Base-by-base conservation (phyloP, 2,888 invertebrate species). In the Mellilla xanthometata region DNA sequence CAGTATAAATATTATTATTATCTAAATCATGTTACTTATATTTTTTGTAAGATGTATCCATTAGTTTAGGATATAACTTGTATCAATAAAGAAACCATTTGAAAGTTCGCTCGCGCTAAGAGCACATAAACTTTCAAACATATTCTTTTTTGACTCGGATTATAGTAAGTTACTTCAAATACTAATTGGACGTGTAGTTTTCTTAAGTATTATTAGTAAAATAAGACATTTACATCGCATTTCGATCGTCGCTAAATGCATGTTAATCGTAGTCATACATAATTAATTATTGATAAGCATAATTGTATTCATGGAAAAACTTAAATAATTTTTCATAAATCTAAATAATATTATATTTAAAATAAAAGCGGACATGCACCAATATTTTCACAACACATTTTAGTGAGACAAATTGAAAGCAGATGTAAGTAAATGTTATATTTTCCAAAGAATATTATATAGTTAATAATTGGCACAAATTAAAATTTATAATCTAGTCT, bases 41-140 rank as follows among this genome's bases (percentile, higher is more conserved):
- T 79, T 78, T n/a, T 78, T 79, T 76, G 60, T 80, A 79, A 64
- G 49, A 60, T 60, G 55, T 72, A 68, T 69, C 61, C 65, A 67
- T 62, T 68, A 75, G 62, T 39, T n/a, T n/a, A 24, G 24, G 4
- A 24, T 24, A n/a, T 24, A 24, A 24, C 6, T 19, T 19, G 19
- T 19, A 19, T n/a, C n/a, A n/a, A n/a, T n/a, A n/a, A n/a, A n/a
- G n/a, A n/a, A n/a, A n/a, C n/a, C n/a, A n/a, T n/a, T 4, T 19
- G 19, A 4, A 19, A 19, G 19, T 3, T 19, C 19, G 3, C 19
- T 19, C 3, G 6, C 6, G 6, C 19, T 19, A 19, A 6, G 6
- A 3, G 19, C 3, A 19, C 19, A 4, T 4, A 19, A 6, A 6
- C n/a, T n/a, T n/a, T n/a, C n/a, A n/a, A n/a, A n/a, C n/a, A n/a